Conservation (phyloP, 1,140 invertebrate genomes). For the Dendrolimus punctatus region DNA sequence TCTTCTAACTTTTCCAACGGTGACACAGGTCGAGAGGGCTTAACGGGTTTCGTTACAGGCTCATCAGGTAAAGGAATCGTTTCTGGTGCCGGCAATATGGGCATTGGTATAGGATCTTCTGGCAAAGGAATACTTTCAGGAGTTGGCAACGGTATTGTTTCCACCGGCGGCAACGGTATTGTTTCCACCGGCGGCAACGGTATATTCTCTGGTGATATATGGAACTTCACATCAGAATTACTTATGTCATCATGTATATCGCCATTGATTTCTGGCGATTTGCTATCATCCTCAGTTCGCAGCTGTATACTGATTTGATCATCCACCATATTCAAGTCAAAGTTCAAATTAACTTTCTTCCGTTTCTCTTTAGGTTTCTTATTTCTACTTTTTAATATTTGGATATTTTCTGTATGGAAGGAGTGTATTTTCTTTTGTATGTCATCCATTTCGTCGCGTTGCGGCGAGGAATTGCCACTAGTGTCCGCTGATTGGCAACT, state of each 20-base stretch:
- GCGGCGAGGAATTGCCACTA: constrained; percentile 65
- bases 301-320: constrained; percentile 69
- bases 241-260: constrained; percentile 47
- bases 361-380: constrained; percentile 72
- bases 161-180: too few species aligned
- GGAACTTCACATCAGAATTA: constrained; percentile 34
- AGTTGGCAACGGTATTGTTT: constrained; percentile 44
- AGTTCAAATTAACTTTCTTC: constrained; percentile 70
- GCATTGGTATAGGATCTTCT: constrained; percentile 42
- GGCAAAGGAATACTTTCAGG: constrained; percentile 58
- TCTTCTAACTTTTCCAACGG: constrained; percentile 27
- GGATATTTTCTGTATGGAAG: constrained; percentile 74
- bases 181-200: constrained; percentile 54
- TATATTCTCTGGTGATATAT: constrained; percentile 56
- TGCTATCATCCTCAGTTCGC: constrained; percentile 50
- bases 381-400: constrained; percentile 73
- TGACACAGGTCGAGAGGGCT: constrained; percentile 11
- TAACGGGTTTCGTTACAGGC: constrained; percentile 28
- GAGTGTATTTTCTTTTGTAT: constrained; percentile 74
- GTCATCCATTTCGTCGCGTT: constrained; percentile 72
- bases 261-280: constrained; percentile 44
- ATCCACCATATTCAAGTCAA: constrained; percentile 68
- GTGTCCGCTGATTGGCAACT: constrained; percentile 65
- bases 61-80: constrained; percentile 54
- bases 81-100: constrained; percentile 37